These are phyloP conservation scores for Cataglyphis rosenhaueri DNA, from an alignment of 2,888 invertebrate genomes.

Conservation along the genomic window DNA sequence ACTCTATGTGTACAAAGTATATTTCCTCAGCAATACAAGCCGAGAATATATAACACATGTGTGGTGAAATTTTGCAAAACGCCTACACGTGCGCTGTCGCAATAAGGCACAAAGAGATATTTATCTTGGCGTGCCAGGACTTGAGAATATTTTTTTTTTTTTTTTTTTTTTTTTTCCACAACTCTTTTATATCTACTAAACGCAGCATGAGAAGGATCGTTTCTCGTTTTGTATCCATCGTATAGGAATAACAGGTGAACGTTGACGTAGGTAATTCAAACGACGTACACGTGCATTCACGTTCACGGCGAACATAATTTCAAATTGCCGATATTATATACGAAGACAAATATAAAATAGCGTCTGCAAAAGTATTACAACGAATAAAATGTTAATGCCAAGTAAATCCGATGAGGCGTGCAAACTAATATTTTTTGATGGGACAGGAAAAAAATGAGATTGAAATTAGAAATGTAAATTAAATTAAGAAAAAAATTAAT, in stretches of 20 bases:
- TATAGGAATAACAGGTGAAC: conserved; percentile 38
- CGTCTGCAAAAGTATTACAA: background rate
- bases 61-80: conserved; percentile 57
- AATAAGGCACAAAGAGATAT: conserved; percentile 36
- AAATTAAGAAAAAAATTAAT: background rate
- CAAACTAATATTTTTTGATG: background rate
- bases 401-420: background rate
- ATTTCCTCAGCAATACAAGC: background rate
- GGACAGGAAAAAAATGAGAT: background rate
- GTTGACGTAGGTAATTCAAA: conserved; percentile 42
- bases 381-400: conserved; percentile 1
- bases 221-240: conserved; percentile 32
- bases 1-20: background rate
- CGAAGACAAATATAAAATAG: conserved; percentile 5
- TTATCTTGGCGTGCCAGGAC: conserved; percentile 42
- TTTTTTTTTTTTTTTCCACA: background rate
- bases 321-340: background rate
- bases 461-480: background rate
- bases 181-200: conserved; percentile 51
- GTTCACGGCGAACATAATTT: background rate
- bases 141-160: conserved; percentile 37
- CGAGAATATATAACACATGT: conserved; percentile 30
- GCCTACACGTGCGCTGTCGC: conserved; percentile 31
- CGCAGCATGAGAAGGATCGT: conserved; percentile 34
- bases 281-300: conserved; percentile 25